Conservation (phyloP, 2,797 vertebrate species). For the Cephalopachus bancanus region DNA sequence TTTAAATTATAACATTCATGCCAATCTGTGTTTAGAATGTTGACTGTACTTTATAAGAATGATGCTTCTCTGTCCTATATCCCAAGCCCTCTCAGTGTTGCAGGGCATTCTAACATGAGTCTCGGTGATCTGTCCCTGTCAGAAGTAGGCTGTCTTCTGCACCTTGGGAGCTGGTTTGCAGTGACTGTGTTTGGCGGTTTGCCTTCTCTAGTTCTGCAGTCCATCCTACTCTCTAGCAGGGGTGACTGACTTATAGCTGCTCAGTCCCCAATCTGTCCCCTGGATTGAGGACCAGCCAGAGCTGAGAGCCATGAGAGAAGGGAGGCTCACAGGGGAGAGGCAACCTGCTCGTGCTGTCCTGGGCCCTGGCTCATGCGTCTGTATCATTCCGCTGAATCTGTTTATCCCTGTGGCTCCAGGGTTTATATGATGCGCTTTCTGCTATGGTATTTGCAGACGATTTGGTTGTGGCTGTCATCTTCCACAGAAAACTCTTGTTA, state of each 20-base stretch:
- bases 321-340: too few species aligned
- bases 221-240: accelerated
- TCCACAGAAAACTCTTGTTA: not conserved
- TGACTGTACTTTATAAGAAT: not conserved
- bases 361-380: too few species aligned
- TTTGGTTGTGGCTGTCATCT: not conserved
- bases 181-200: not conserved
- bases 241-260: not conserved
- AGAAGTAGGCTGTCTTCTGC: not conserved
- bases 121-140: not conserved
- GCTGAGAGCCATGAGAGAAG: not conserved
- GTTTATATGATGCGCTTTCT: not conserved
- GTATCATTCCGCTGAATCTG: not conserved
- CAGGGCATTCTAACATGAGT: accelerated
- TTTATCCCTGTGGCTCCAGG: not conserved
- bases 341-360: not conserved
- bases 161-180: not conserved
- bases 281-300: not conserved
- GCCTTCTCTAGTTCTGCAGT: not conserved
- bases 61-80: not conserved
- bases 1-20: not conserved
- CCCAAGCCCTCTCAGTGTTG: not conserved
- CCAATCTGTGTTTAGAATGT: not conserved
- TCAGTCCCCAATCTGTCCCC: too few species aligned
- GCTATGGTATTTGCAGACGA: not conserved